phyloP scores from a whole-genome alignment of 2,113 vertebrate species.

The Romanogobio albipinnatus region DNA sequence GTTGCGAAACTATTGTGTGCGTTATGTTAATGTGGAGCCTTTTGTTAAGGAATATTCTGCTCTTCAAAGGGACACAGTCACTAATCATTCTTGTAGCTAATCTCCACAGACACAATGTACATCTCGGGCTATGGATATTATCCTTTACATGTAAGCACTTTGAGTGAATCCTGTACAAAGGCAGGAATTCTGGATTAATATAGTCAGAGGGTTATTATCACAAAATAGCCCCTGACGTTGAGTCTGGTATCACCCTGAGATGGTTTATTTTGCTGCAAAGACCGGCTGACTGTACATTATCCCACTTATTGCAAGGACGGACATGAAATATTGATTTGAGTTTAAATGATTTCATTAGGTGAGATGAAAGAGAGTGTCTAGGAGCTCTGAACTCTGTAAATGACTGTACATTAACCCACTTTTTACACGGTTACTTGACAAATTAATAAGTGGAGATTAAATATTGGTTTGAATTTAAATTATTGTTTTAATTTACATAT shows the following conservation, averaged over 20 bases:
- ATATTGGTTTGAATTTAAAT: background rate
- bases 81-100: background rate
- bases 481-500: background rate
- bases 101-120: background rate
- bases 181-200: background rate
- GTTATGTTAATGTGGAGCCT: background rate
- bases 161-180: background rate
- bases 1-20: background rate
- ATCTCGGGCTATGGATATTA: background rate
- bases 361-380: constrained; percentile 7
- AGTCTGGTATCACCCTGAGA: background rate
- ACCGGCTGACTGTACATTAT: constrained; percentile 21
- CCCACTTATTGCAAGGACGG: constrained; percentile 6
- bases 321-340: constrained; percentile 14
- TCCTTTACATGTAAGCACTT: background rate
- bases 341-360: background rate
- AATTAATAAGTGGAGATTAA: background rate
- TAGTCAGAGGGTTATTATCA: background rate
- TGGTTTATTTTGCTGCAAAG: background rate
- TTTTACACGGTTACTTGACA: background rate
- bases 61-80: background rate
- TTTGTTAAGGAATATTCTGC: background rate
- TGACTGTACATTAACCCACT: constrained; percentile 6
- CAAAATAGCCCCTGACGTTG: background rate
- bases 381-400: background rate